These are phyloP conservation scores for Schizotus pectinicornis DNA, from an alignment of 2,888 invertebrate species.

Conservation along the genomic window DNA sequence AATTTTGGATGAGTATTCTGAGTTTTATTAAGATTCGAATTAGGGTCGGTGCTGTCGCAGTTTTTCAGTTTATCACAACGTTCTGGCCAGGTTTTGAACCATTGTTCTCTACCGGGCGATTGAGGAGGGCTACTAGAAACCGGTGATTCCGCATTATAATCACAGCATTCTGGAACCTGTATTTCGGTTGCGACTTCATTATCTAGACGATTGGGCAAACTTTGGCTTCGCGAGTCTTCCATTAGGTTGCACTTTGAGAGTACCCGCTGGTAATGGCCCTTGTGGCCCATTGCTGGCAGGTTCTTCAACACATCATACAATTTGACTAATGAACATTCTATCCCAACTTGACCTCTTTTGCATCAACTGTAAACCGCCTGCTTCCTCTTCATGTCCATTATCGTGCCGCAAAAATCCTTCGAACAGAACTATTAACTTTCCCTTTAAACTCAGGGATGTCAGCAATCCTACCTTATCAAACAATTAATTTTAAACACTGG, in stretches of 20 bases:
- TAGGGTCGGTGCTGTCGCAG: conserved; percentile 42
- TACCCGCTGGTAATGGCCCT: conserved; percentile 25
- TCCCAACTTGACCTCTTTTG: neutral
- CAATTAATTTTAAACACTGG: too few relatives aligned
- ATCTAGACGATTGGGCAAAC: conserved; percentile 55
- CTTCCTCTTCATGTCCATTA: too few relatives aligned
- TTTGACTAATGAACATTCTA: conserved; percentile 6
- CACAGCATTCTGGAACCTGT: conserved; percentile 43
- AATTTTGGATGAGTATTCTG: conserved; percentile 42
- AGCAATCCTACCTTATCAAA: too few relatives aligned
- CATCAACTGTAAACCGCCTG: too few relatives aligned
- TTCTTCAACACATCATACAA: neutral
- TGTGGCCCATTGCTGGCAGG: conserved; percentile 15
- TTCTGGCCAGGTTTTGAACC: conserved; percentile 64
- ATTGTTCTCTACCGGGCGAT: conserved; percentile 47
- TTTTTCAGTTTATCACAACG: conserved; percentile 55
- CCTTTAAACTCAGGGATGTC: too few relatives aligned
- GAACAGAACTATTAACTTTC: too few relatives aligned
- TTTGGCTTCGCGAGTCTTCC: conserved; percentile 53
- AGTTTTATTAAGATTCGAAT: conserved; percentile 26
- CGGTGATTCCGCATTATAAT: conserved; percentile 43
- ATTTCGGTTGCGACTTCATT: conserved; percentile 26
- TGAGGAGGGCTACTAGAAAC: conserved; percentile 39
- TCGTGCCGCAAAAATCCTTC: too few relatives aligned
- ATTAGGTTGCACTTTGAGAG: conserved; percentile 39